A percentile compares a stretch with the other conserved stretches of the same genome.
These are phyloP conservation scores for Platycercus adscitus DNA, from an alignment of 2,113 vertebrate genomes.

Conservation along the genomic window DNA sequence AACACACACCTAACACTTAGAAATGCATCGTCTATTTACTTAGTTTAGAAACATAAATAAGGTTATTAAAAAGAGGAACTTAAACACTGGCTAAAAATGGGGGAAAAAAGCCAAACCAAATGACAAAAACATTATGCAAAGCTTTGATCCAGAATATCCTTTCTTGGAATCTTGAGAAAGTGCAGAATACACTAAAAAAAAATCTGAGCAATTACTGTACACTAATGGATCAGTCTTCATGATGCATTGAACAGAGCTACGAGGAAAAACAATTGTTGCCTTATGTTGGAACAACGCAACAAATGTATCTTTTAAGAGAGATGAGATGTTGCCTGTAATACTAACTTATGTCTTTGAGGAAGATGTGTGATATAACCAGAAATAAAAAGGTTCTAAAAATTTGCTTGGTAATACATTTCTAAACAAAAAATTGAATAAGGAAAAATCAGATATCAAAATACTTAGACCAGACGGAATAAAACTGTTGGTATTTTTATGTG, in stretches of 20 bases:
- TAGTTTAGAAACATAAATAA: neutral
- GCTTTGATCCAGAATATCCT: neutral
- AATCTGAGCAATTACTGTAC: neutral
- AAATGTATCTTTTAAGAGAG: fast-evolving
- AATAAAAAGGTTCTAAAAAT: neutral
- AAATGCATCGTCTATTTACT: neutral
- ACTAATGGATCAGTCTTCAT: neutral
- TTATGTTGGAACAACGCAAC: neutral
- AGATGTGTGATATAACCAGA: neutral
- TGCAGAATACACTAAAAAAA: neutral
- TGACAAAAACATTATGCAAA: neutral
- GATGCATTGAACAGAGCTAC: neutral
- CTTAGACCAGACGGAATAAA: neutral
- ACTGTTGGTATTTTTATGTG: neutral
- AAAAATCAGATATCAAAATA: neutral
- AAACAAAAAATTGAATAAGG: neutral
- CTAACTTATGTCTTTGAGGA: neutral
- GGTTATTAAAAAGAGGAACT: neutral
- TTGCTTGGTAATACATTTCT: neutral
- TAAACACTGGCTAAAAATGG: neutral
- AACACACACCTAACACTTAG: neutral
- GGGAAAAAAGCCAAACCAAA: neutral
- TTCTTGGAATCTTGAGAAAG: neutral
- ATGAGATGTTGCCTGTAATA: neutral
- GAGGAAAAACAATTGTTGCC: neutral